Evolutionary conservation across 2,888 invertebrate genomes (phyloP), one percentile per base, ranked within the genome.

Genomic region (Eupithecia insigniata): DNA sequence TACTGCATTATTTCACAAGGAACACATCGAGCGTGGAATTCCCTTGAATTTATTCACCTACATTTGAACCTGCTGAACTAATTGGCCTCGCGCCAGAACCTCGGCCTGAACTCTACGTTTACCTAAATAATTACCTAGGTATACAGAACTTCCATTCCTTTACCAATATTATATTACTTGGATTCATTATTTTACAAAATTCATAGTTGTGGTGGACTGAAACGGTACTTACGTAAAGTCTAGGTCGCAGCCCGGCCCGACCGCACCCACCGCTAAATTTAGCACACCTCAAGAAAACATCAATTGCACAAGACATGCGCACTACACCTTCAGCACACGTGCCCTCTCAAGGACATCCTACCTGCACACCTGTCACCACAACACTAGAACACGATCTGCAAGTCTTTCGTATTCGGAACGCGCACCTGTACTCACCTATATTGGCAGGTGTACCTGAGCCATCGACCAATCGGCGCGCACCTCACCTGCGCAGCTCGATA

Each of bases 221-320:
- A 36, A 58, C 5, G 18, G 70, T 75, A 77, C 76, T 77, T 64
- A 77, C 77, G 64, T 69, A 51, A 61, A 69, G 66, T 51, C 64
- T 71, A 64, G 46, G 67, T 55, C 14, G 30, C 58, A 43, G 61
- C 77, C 79, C 80, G 72, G 46, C 76, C 88, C 80, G 72, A 86
- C 87, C 90, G 85, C 88, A 80, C 89, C 89, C 89, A 91, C 91
- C 92, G 84, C 92, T 90, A 91, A 90, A 93, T 92, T 91, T 90
- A 92, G 91, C 88, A 84, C 92, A 92, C 93, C 93, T 93, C 93
- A 92, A 92, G 92, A 86, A 92, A 93, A 93, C 92, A 92, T 93
- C 93, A 93, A 93, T 93, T 89, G 88, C 84, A 81, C 89, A 87
- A 93, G 93, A 93, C 93, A 93, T 93, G 93, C 93, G 93, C 93